These are phyloP conservation scores for Cerastis rubricosa DNA, from an alignment of 2,888 invertebrate species.

Conservation along the genomic window DNA sequence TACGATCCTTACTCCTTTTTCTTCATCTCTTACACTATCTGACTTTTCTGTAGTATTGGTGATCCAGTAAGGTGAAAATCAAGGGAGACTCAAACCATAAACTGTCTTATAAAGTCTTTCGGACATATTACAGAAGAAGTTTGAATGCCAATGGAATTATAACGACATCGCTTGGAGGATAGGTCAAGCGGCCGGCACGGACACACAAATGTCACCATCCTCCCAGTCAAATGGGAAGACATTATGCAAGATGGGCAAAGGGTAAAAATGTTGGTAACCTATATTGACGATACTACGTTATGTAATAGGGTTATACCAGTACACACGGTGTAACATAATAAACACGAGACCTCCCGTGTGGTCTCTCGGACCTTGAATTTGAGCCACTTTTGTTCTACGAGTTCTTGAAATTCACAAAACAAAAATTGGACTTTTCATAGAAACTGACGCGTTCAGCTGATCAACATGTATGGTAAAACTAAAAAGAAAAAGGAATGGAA, in stretches of 20 bases:
- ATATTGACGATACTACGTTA: background rate
- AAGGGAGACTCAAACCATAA: background rate
- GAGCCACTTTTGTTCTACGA: too few species aligned
- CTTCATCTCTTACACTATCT: background rate
- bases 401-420: too few species aligned
- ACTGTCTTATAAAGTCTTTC: background rate
- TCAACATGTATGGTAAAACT: too few species aligned
- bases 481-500: too few species aligned
- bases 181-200: constrained; percentile 74
- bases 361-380: too few species aligned
- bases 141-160: constrained; percentile 10
- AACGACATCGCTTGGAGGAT: constrained; percentile 47
- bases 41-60: background rate
- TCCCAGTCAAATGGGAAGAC: constrained; percentile 44
- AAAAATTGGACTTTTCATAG: too few species aligned
- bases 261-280: background rate
- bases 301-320: background rate
- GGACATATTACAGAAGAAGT: background rate
- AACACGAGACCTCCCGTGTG: too few species aligned
- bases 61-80: background rate
- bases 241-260: constrained; percentile 22
- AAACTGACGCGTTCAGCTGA: too few species aligned
- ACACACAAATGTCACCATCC: constrained; percentile 59
- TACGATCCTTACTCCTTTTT: background rate
- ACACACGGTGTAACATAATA: too few species aligned